Evolutionary conservation across 2,113 vertebrate genomes (phyloP).

Genomic region (Daboia siamensis): DNA sequence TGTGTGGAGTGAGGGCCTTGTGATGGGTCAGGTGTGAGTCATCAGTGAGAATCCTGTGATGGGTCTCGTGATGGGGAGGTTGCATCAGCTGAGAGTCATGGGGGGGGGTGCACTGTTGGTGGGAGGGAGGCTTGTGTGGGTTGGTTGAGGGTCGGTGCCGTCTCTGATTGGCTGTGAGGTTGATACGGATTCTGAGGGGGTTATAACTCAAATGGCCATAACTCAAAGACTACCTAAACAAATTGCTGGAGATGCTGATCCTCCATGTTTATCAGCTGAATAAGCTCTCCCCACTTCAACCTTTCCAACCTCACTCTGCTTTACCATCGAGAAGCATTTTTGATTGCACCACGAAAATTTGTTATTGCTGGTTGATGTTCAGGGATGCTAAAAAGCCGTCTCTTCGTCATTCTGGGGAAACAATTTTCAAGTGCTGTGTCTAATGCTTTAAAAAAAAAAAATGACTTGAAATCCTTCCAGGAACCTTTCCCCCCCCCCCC

Average conservation of each 20-base stretch:
- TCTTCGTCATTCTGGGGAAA: constrained; percentile 65
- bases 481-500: constrained; percentile 54
- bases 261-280: constrained; percentile 61
- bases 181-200: no score
- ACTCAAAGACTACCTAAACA: background rate
- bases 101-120: no score
- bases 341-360: constrained; percentile 65
- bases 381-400: constrained; percentile 62
- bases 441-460: constrained; percentile 71
- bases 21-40: no score
- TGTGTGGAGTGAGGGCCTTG: no score
- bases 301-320: constrained; percentile 57
- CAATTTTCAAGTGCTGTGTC: constrained; percentile 64
- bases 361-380: constrained; percentile 41
- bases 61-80: no score
- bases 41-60: no score
- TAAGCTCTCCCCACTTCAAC: constrained; percentile 58
- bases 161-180: no score
- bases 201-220: no score
- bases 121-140: no score
- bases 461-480: constrained; percentile 65
- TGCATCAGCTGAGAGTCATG: no score
- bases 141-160: no score
- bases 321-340: constrained; percentile 67
- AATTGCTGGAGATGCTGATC: constrained; percentile 54